Evolutionary conservation across 2,888 invertebrate species (phyloP).

Genomic region (Alentia gelatinosa): DNA sequence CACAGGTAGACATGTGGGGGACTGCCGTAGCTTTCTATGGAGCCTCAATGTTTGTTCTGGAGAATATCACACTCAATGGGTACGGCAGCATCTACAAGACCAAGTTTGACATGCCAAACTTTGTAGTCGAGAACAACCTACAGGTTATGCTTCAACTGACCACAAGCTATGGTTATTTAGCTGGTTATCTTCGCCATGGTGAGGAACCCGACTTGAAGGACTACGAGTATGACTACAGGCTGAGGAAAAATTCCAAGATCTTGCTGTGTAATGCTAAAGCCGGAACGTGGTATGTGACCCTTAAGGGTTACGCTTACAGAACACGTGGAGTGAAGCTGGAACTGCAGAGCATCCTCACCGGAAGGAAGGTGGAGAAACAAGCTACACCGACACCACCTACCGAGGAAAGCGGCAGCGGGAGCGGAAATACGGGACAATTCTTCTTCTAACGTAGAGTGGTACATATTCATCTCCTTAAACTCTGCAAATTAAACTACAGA

Average conservation of each 20-base stretch:
- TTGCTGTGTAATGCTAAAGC: constrained; percentile 4
- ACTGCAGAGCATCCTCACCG: constrained; percentile 9
- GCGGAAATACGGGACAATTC: neutral
- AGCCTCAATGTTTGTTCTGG: neutral
- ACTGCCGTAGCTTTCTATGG: constrained; percentile 6
- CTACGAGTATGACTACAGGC: constrained; percentile 5
- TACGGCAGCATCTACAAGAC: neutral
- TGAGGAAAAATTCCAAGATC: neutral
- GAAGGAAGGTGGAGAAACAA: neutral
- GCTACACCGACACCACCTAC: neutral
- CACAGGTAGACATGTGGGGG: neutral
- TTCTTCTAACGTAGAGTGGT: neutral
- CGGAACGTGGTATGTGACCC: neutral
- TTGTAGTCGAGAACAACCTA: neutral
- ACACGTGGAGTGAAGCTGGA: neutral
- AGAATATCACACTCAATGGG: neutral
- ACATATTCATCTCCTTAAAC: no score
- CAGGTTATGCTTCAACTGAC: neutral
- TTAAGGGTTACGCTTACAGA: neutral
- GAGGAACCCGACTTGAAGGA: neutral
- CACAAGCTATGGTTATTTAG: neutral
- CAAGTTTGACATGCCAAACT: neutral
- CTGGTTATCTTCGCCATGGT: neutral
- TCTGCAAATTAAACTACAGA: no score
- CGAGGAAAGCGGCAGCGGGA: neutral